A percentile compares a stretch with the other conserved stretches of the same genome.
Evolutionary conservation across 2,797 vertebrate genomes (phyloP).

Genomic region (Psittacula derbiana): DNA sequence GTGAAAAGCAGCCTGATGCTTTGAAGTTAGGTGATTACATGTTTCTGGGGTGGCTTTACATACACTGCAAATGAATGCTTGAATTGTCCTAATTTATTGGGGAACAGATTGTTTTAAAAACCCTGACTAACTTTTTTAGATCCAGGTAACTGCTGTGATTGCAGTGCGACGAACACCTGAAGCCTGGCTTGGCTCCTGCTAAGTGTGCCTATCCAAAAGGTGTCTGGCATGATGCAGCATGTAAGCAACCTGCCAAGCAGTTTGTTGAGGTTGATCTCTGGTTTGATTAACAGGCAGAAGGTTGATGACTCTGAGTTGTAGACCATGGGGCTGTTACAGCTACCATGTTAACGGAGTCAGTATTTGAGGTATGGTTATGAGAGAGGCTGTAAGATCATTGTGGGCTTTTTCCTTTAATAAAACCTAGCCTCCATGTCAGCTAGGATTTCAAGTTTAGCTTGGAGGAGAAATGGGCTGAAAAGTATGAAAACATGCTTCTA

Average conservation of each 20-base stretch:
- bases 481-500: not conserved
- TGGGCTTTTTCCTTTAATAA: not conserved
- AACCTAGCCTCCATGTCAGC: not conserved
- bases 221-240: not conserved
- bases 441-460: not conserved
- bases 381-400: not conserved
- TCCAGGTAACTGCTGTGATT: not conserved
- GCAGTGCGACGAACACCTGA: rapidly evolving
- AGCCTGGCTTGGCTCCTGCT: not conserved
- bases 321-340: not conserved
- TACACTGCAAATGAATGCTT: not conserved
- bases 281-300: not conserved
- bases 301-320: not conserved
- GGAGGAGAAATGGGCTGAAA: not conserved
- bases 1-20: not conserved
- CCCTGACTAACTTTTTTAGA: not conserved
- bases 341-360: not conserved
- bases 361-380: not conserved
- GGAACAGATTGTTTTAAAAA: not conserved
- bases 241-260: not conserved
- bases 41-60: not conserved
- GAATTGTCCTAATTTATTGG: not conserved
- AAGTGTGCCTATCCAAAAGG: not conserved
- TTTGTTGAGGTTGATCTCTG: not conserved
- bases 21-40: not conserved